Evolutionary conservation across 2,113 vertebrate genomes (phyloP).

Genomic region (Alethe castanea): DNA sequence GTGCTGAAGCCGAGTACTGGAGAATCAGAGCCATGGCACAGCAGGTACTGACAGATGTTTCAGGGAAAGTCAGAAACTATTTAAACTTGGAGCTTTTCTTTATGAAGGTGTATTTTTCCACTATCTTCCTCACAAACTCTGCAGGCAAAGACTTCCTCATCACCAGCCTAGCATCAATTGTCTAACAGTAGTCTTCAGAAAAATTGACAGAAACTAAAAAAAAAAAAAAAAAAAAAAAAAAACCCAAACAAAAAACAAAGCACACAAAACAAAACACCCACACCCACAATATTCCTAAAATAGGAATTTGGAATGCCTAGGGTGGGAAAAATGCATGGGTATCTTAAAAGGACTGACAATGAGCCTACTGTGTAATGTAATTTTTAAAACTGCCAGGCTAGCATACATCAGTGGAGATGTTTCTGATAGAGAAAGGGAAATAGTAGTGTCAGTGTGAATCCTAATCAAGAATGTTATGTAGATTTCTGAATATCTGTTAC

Average conservation of each 20-base stretch:
- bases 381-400: neutral
- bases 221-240: no score
- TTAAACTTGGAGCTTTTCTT: neutral
- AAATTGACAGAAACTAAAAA: neutral
- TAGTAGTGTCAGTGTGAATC: neutral
- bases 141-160: neutral
- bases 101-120: neutral
- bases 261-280: no score
- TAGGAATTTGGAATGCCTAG: neutral
- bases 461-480: neutral
- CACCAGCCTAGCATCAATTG: neutral
- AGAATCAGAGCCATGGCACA: slow-evolving; percentile 97
- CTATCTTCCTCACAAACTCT: neutral
- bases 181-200: neutral
- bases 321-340: neutral
- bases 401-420: neutral
- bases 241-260: no score
- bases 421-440: neutral
- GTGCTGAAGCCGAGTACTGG: slow-evolving; percentile 95
- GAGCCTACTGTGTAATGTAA: neutral
- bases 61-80: neutral
- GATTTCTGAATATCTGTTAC: neutral
- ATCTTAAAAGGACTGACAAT: neutral
- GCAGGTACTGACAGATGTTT: slow-evolving; percentile 77
- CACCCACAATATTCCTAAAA: neutral